Conservation (phyloP, 2,113 vertebrate genomes). For the Ptychochromis oligacanthus region DNA sequence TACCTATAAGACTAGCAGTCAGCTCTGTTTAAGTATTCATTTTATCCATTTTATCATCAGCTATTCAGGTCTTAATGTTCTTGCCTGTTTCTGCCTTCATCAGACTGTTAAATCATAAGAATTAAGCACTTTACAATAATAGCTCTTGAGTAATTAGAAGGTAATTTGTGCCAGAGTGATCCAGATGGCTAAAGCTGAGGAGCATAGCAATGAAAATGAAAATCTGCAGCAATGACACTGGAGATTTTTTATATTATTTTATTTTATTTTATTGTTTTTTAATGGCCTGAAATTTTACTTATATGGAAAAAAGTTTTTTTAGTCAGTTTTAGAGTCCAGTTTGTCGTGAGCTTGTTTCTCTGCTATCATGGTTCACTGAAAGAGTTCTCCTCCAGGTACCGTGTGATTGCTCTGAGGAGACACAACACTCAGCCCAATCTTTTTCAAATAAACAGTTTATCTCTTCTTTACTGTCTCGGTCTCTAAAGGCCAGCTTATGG, state of each 20-base stretch:
- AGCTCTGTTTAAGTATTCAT: neutral
- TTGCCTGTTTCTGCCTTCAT: neutral
- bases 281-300: neutral
- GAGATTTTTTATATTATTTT: neutral
- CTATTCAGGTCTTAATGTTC: neutral
- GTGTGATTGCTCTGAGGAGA: neutral
- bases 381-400: neutral
- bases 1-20: neutral
- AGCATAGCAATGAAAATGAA: slow-evolving; percentile 11
- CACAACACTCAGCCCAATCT: neutral
- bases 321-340: neutral
- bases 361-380: neutral
- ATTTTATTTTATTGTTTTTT: neutral
- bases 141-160: neutral
- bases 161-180: neutral
- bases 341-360: neutral
- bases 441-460: neutral
- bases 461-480: neutral
- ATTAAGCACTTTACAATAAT: neutral
- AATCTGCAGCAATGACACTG: neutral
- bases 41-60: neutral
- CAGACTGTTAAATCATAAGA: neutral
- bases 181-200: neutral
- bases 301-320: neutral
- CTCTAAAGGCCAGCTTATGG: neutral